phyloP scores from a whole-genome alignment of 2,113 vertebrate genomes.

The Hemicordylus capensis region DNA sequence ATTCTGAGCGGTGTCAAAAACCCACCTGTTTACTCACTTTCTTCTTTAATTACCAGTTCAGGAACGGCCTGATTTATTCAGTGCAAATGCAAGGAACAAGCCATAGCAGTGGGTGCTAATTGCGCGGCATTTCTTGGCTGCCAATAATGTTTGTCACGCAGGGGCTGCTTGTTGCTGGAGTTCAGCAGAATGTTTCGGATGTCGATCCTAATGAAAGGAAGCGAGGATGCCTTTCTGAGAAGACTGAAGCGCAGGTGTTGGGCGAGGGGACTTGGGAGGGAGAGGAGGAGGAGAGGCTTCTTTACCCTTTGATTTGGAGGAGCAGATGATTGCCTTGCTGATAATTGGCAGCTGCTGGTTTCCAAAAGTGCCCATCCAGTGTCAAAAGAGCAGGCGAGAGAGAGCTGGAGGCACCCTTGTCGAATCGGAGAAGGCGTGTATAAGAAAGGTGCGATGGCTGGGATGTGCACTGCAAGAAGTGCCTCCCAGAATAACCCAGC shows the following conservation, averaged over 20 bases:
- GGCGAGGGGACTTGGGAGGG: background rate
- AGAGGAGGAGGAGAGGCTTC: background rate
- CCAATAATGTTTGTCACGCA: background rate
- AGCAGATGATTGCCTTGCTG: background rate
- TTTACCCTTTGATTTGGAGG: background rate
- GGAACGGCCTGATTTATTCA: background rate
- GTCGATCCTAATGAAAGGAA: background rate
- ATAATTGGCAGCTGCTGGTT: background rate
- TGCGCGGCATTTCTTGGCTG: background rate
- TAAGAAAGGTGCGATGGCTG: background rate
- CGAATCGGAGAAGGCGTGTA: background rate
- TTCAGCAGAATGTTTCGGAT: background rate
- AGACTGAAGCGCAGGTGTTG: background rate
- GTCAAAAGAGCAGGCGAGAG: background rate
- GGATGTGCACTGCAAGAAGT: background rate
- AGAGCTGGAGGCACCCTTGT: background rate
- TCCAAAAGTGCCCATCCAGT: background rate
- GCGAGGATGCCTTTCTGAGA: too few species aligned
- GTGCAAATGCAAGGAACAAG: background rate
- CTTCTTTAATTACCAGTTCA: background rate
- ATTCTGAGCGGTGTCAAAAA: background rate
- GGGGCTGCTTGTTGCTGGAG: background rate
- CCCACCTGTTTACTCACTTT: background rate
- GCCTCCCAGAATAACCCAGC: background rate
- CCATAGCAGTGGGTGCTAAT: background rate